phyloP scores from a whole-genome alignment of 1,140 invertebrate genomes.

The Drosophila gunungcola region DNA sequence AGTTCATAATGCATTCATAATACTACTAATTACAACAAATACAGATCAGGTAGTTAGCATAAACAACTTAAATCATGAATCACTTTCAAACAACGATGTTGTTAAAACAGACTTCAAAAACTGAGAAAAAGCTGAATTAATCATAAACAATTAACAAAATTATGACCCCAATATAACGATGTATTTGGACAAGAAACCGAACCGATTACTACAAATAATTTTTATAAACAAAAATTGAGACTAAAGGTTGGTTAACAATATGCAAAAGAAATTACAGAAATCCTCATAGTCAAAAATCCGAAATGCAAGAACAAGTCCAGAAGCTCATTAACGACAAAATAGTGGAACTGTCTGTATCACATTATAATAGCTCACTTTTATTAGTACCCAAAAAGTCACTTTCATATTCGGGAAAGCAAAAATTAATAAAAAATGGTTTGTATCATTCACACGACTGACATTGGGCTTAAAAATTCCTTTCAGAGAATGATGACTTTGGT shows the following conservation, averaged over 20 bases:
- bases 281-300: not conserved
- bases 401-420: not conserved
- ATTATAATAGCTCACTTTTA: not conserved
- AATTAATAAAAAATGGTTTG: too few relatives aligned
- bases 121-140: too few relatives aligned
- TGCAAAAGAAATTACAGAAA: not conserved
- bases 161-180: not conserved
- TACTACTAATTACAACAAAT: too few relatives aligned
- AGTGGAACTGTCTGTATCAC: not conserved
- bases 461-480: too few relatives aligned
- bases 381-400: not conserved
- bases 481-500: too few relatives aligned
- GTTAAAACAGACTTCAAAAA: too few relatives aligned
- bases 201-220: not conserved
- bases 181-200: not conserved
- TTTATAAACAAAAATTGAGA: not conserved
- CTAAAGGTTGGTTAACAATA: not conserved
- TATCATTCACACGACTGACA: too few relatives aligned
- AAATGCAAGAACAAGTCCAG: not conserved
- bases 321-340: conserved; percentile 1
- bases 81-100: too few relatives aligned
- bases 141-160: too few relatives aligned
- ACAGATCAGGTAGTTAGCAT: too few relatives aligned
- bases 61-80: too few relatives aligned
- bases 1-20: too few relatives aligned